Base-by-base conservation (phyloP, 2,888 invertebrate genomes). In the Morpho deidamia region DNA sequence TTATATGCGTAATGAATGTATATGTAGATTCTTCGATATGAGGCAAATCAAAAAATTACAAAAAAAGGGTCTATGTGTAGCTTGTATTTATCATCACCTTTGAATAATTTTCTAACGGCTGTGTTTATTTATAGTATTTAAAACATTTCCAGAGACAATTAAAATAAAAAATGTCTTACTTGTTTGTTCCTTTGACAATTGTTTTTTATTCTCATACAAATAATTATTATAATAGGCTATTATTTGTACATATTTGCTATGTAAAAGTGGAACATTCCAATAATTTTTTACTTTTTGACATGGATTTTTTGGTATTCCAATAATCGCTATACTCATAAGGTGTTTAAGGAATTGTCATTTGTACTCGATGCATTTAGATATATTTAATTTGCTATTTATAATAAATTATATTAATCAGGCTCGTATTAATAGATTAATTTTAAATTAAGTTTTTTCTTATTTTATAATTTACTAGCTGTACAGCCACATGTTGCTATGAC, bases 361-460 rank as follows among this genome's bases (percentile, higher is more conserved):
- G 23, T 23, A 23, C 23, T 23, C 4, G 23, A 23, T 23, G 23
- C 23, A 23, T 23, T 23, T 23, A 23, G 23, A 23, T 23, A 23
- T 23, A 23, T 23, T 57, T 62, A 55, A 41, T 58, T 61, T 64
- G 63, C 59, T 67, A 59, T 62, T 56, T 54, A 56, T 52, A 35
- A 39, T 44, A 34, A 45, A 7, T n/a, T 41, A 41, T 45, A 9
- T 34, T 45, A 12, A n/a, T 12, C n/a, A 33, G n/a, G 34, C 12
- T 10, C 34, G 10, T 45, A 45, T 10, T 34, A 35, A n/a, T 39
- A 33, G 1, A 23, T 23, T 5, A 23, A 23, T 23, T 23, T 23
- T 5, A 23, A 23, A 23, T n/a, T n/a, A n/a, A n/a, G n/a, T n/a
- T n/a, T n/a, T n/a, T n/a, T n/a, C 23, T 5, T 23, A 23, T 23